phyloP scores from a whole-genome alignment of 2,888 invertebrate species.

The Subacronicta megacephala region DNA sequence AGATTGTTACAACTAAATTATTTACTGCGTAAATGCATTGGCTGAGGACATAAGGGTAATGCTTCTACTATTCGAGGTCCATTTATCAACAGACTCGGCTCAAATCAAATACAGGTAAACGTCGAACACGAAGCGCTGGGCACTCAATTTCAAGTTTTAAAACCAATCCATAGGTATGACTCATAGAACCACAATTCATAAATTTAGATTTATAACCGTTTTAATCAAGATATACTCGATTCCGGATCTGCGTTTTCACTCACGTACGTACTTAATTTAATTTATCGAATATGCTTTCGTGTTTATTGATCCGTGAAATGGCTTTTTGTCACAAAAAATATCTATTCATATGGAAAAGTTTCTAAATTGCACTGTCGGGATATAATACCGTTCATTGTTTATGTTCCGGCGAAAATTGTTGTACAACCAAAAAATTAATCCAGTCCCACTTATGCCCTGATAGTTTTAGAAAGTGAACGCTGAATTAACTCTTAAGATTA shows the following conservation, averaged over 20 bases:
- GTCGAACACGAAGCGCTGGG: slow-evolving; percentile 25
- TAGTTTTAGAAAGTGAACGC: slow-evolving; percentile 73
- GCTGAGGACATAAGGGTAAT: too few relatives aligned
- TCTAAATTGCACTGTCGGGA: slow-evolving; percentile 67
- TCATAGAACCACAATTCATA: slow-evolving; percentile 27
- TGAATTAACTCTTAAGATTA: slow-evolving; percentile 56
- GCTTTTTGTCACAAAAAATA: slow-evolving; percentile 57
- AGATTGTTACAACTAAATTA: too few relatives aligned
- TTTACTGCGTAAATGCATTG: too few relatives aligned
- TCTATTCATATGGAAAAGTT: slow-evolving; percentile 64
- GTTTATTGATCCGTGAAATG: slow-evolving; percentile 68
- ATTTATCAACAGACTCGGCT: slow-evolving; percentile 60
- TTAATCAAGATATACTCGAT: slow-evolving; percentile 40
- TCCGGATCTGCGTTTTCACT: slow-evolving; percentile 44
- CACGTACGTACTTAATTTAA: slow-evolving; percentile 59
- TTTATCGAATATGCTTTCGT: slow-evolving; percentile 61
- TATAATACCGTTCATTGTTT: slow-evolving; percentile 68
- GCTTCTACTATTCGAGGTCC: too few relatives aligned
- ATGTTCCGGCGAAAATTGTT: slow-evolving; percentile 34
- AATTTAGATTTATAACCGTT: slow-evolving; percentile 18
- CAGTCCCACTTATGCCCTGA: slow-evolving; percentile 51
- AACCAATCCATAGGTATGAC: slow-evolving; percentile 34
- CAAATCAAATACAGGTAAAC: slow-evolving; percentile 50
- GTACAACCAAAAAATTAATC: slow-evolving; percentile 53
- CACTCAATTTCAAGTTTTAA: slow-evolving; percentile 34